A percentile compares a stretch with the other conserved stretches of the same genome.
Conservation (phyloP, 2,888 invertebrate species). For the Cecidostiba fungosa region DNA sequence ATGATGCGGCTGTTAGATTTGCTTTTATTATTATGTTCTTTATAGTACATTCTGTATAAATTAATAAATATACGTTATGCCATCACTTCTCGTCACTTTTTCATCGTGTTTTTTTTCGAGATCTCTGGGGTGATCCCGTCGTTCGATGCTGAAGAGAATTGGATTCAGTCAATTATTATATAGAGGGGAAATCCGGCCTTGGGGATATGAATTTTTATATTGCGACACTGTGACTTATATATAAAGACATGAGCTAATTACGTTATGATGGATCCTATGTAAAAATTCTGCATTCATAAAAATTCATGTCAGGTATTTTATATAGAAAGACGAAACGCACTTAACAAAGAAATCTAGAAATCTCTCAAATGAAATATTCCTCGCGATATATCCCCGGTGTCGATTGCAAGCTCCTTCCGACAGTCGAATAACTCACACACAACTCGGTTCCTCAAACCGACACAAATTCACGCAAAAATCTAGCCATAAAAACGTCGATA, state of each 20-base stretch:
- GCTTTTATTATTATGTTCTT: background rate
- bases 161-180: background rate
- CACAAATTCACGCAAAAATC: background rate
- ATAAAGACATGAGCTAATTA: background rate
- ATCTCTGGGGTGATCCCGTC: background rate
- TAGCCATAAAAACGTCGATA: slow-evolving; percentile 2
- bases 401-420: background rate
- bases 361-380: too few species aligned
- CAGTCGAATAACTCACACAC: background rate
- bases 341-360: too few species aligned
- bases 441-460: background rate
- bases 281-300: too few species aligned
- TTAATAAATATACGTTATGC: too few species aligned
- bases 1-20: background rate
- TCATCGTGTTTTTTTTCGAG: background rate
- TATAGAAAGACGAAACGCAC: too few species aligned
- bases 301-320: too few species aligned
- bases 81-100: background rate
- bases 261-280: too few species aligned
- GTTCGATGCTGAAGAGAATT: background rate
- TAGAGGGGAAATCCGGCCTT: background rate
- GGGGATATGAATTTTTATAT: slow-evolving; percentile 2
- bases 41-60: too few species aligned
- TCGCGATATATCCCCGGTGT: background rate
- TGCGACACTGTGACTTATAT: background rate